Base-by-base conservation (phyloP, 2,113 vertebrate species). In the Campylorhamphus procurvoides region DNA sequence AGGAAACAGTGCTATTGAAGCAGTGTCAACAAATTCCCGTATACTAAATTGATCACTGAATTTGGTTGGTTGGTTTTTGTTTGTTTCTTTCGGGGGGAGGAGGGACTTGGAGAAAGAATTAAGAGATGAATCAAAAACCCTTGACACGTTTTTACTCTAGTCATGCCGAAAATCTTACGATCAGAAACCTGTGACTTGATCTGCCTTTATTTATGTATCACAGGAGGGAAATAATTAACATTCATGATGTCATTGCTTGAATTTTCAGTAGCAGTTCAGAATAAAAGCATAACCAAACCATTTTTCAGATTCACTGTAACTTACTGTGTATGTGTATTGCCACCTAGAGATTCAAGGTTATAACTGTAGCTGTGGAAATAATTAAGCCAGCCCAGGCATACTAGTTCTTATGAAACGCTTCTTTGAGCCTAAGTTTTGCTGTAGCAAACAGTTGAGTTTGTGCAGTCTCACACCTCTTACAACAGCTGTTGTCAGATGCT, bases 191-290 rank as follows among this genome's bases (percentile, higher is more conserved):
- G 91, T 97, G 94, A 94, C 84, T 96, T 85, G 40, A 91, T 93
- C 73, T 88, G 83, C 52, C 63, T 91, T 88, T 91, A 95, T 86
- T 95, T 96, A 97, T 93, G 56, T 76, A 87, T 77, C 55, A 83
- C 19, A 6, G 90, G 85, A 60, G 78, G 97, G 94, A 98, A 98
- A 98, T 98, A 19, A 98, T 98, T 98, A 98, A 97, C 96, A 96
- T 87, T 89, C 74, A 66, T 93, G 93, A 95, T 91, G 96, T 95
- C 96, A 96, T 68, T 59, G 42, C 92, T 86, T 3, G 18, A 92
- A 83, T 89, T 95, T 95, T 77, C 53, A 89, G 66, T 28, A 63
- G 80, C 33, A 85, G 75, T 87, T 66, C 49, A 73, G 47, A 64
- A 84, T 35, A 74, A 67, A 84, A 68, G 60, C 69, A 86, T 12